Evolutionary conservation across 2,888 invertebrate species (phyloP), one percentile per base, ranked within the genome.

Genomic region (Cryptosula pallasiana): DNA sequence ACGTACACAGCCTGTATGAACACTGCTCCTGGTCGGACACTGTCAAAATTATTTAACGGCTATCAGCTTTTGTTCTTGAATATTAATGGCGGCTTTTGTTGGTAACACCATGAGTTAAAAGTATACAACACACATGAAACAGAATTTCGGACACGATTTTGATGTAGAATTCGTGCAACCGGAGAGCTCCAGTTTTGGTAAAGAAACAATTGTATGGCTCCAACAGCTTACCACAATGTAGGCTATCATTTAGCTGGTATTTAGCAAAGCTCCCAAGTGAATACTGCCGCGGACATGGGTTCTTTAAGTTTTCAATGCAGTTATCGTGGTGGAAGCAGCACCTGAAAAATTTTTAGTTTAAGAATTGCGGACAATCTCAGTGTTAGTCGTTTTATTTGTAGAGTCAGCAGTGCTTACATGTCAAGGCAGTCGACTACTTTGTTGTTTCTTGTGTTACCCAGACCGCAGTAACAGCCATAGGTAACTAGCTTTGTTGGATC

Each of bases 391-490:
- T 20, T 45, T 45, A 5, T 45, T 20, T 45, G 5, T 45, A 45
- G 20, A 45, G 9, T n/a, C n/a, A n/a, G n/a, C 20, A 45, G 23
- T 69, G 29, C 69, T 70, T 23, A 70, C 70, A 27, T 54, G 36
- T 70, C 70, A 20, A 70, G 16, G 32, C 70, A 70, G 25, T 70
- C 70, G 5, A 70, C 25, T 20, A 54, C 55, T 29, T 23, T 54
- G 2, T 45, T 5, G 3, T 16, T 54, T 3, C 36, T 45, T 23
- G 70, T 23, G 45, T 45, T 70, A 27, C 70, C 70, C 5, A 54
- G 70, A n/a, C 70, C 70, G 32, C 70, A 70, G 27, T 54, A 70
- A 29, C 70, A 70, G 2, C 70, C 70, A 36, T 70, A 70, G 9
- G 35, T 2, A n/a, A 36, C 16, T 2, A 70, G 32, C 13, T 27